These are phyloP conservation scores for Pomacea canaliculata DNA, from an alignment of 2,888 invertebrate species.

Conservation along the genomic window DNA sequence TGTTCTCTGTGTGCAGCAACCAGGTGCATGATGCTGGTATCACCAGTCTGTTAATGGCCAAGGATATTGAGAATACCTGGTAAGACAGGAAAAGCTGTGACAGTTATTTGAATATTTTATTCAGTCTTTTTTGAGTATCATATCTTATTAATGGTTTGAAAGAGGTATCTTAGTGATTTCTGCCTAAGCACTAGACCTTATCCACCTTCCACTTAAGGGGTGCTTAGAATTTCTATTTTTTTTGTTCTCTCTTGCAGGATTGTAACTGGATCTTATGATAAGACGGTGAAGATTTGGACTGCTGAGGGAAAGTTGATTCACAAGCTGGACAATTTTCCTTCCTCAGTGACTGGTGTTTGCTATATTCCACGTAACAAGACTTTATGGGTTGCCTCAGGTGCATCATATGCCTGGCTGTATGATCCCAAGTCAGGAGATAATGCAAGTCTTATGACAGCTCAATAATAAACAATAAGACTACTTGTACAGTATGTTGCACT, in stretches of 20 bases:
- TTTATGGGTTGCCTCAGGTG: slow-evolving; percentile 68
- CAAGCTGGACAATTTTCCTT: slow-evolving; percentile 63
- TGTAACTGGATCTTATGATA: slow-evolving; percentile 69
- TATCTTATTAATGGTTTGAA: too few relatives aligned
- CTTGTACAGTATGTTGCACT: too few relatives aligned
- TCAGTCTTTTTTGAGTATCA: background rate
- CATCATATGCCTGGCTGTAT: slow-evolving; percentile 64
- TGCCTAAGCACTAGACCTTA: too few relatives aligned
- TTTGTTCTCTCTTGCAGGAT: slow-evolving; percentile 52
- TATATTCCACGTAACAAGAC: slow-evolving; percentile 68
- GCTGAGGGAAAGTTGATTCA: slow-evolving; percentile 68
- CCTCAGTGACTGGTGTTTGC: slow-evolving; percentile 65
- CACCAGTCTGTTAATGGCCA: slow-evolving; percentile 63
- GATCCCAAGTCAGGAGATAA: slow-evolving; percentile 70
- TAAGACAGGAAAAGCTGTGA: slow-evolving; percentile 32
- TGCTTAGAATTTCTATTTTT: too few relatives aligned
- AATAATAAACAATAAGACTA: background rate
- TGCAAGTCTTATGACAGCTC: slow-evolving; percentile 48
- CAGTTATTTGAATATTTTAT: background rate
- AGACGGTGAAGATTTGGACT: slow-evolving; percentile 69
- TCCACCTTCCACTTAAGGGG: too few relatives aligned
- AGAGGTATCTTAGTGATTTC: too few relatives aligned
- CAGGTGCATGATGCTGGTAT: slow-evolving; percentile 69
- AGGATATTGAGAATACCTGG: slow-evolving; percentile 68
- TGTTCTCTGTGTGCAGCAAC: slow-evolving; percentile 38